A percentile compares a stretch with the other conserved stretches of the same genome.
phyloP scores from a whole-genome alignment of 2,113 vertebrate genomes.

The Steatornis caripensis region DNA sequence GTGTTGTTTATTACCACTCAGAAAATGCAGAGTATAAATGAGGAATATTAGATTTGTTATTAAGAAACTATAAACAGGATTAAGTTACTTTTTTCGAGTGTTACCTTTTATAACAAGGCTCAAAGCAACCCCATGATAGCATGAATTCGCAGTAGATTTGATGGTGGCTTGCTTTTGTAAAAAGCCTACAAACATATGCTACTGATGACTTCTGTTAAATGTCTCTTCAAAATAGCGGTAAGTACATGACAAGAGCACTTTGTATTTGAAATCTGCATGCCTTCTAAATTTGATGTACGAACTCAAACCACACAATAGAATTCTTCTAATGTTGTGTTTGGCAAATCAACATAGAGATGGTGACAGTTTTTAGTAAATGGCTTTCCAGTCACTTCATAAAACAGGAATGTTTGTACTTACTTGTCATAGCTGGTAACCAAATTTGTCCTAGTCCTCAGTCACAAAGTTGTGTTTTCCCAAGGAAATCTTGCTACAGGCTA shows the following conservation, averaged over 20 bases:
- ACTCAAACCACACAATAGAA: background rate
- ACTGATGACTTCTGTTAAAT: background rate
- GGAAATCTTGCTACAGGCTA: background rate
- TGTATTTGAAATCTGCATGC: background rate
- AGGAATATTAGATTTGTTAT: background rate
- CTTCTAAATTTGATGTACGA: background rate
- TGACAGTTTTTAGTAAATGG: background rate
- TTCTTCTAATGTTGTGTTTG: background rate
- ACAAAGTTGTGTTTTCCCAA: background rate
- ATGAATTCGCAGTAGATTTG: background rate
- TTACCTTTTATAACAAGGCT: background rate
- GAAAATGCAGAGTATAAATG: background rate
- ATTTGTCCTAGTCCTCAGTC: background rate
- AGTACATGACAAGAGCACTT: background rate
- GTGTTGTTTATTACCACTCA: background rate
- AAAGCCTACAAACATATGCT: background rate
- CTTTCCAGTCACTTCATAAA: background rate
- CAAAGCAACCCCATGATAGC: background rate
- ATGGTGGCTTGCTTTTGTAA: background rate
- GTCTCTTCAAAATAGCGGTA: background rate
- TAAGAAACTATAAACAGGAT: background rate
- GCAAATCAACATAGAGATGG: background rate
- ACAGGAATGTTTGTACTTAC: background rate
- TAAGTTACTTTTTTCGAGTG: background rate
- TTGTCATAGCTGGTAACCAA: background rate